Base-by-base conservation (phyloP, 2,888 invertebrate genomes). In the Sialis lutaria region DNA sequence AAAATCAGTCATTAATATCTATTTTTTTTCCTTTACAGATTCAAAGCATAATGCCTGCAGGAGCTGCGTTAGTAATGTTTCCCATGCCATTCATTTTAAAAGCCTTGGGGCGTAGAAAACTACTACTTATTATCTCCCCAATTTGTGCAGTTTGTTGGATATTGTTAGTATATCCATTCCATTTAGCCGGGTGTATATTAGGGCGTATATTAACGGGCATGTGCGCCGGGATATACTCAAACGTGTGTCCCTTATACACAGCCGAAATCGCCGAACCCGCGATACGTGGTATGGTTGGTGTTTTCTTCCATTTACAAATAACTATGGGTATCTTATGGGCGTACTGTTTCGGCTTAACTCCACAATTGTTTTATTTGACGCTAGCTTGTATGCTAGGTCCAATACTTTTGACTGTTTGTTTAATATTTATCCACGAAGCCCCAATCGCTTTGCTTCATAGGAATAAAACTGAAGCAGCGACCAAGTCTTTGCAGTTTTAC, bases 211-310 rank as follows among this genome's bases (percentile, higher is more conserved):
- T 69, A 6, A 61, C 63, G 45, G 74, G 74, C 4, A 60, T 67
- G 49, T 67, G 67, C 37, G 57, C 73, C 56, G 84, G 83, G 42
- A 77, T 79, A 0, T 73, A 77, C 34, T 84, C 85, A 57, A 83
- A 89, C 2, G 73, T 81, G 4, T 81, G 81, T 0, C 88, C 90
- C 0, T 80, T 85, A 66, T 91, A 88, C 61, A 79, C 89, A 32
- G 79, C 80, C 1, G 91, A 91, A 67, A 82, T 86, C 31, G 79
- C 87, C 0, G 83, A 88, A 57, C 77, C 80, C 0, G 77, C 79
- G 33, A 75, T 84, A 55, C 72, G 89, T 46, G 90, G 90, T 0
- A 72, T 79, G 0, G 64, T 90, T n/a, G 86, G 88, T 0, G 78
- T 87, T 0, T 73, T 80, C 60, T 87, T 89, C 62, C 90, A 89